Conservation (phyloP, 1,140 invertebrate genomes). For the Calliphora vicina region DNA sequence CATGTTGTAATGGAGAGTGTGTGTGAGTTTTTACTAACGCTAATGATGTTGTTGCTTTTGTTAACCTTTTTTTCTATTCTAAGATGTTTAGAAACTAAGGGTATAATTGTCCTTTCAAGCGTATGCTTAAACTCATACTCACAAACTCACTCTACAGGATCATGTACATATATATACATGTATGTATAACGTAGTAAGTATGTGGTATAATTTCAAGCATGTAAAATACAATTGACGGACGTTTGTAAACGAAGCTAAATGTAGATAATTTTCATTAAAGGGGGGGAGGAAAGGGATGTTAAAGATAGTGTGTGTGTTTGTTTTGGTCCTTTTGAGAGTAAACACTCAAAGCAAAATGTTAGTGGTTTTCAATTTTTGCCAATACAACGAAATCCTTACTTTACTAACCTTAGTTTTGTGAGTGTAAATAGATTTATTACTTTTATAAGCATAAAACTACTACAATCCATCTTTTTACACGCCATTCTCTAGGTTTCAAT, state of each 20-base stretch:
- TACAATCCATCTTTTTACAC: constrained; percentile 40
- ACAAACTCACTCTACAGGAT: no score
- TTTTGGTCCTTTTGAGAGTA: not conserved
- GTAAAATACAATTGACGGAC: constrained; percentile 34
- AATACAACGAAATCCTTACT: not conserved
- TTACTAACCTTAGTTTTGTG: not conserved
- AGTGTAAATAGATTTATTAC: constrained; percentile 53
- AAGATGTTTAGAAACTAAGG: constrained; percentile 28
- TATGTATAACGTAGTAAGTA: not conserved
- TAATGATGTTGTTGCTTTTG: constrained; percentile 7
- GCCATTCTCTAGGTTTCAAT: not conserved
- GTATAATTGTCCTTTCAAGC: constrained; percentile 32
- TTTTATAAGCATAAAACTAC: constrained; percentile 57
- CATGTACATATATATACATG: not conserved
- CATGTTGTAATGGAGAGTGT: not conserved
- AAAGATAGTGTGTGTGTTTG: not conserved
- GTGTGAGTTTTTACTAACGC: no score
- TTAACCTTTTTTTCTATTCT: not conserved
- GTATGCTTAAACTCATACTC: not conserved
- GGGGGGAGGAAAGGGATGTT: not conserved
- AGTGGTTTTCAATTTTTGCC: not conserved
- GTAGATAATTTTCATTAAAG: not conserved
- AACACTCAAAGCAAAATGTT: not conserved
- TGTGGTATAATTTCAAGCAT: constrained; percentile 23
- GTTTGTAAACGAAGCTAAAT: not conserved